Evolutionary conservation across 2,888 invertebrate species (phyloP).

Genomic region (Schrankia costaestrigalis): DNA sequence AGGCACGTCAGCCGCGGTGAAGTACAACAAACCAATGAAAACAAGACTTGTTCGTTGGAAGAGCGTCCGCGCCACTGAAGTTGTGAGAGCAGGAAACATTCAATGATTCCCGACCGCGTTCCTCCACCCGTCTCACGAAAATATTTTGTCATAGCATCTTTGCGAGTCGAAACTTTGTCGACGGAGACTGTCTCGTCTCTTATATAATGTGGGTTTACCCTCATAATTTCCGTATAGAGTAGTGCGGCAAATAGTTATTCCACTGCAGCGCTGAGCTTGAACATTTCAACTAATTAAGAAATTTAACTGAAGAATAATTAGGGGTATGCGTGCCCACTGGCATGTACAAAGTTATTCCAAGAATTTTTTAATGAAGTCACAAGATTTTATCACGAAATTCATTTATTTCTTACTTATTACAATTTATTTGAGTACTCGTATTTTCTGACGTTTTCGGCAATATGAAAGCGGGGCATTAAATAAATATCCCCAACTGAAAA

Average conservation of each 20-base stretch:
- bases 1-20: slow-evolving; percentile 46
- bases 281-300: too few species aligned
- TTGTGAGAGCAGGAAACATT: slow-evolving; percentile 51
- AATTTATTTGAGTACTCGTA: slow-evolving; percentile 18
- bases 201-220: not conserved
- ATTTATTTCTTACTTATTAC: slow-evolving; percentile 13
- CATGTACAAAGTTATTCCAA: slow-evolving; percentile 1
- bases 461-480: slow-evolving; percentile 43
- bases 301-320: too few species aligned
- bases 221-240: not conserved
- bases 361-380: slow-evolving; percentile 8
- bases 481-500: slow-evolving; percentile 48
- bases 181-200: slow-evolving; percentile 10
- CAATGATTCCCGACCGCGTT: slow-evolving; percentile 37
- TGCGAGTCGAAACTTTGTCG: slow-evolving; percentile 29
- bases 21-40: slow-evolving; percentile 61
- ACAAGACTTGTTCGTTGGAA: slow-evolving; percentile 49
- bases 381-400: slow-evolving; percentile 1
- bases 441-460: slow-evolving; percentile 14
- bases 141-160: slow-evolving; percentile 44
- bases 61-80: slow-evolving; percentile 39
- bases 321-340: too few species aligned
- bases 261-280: too few species aligned
- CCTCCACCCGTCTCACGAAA: slow-evolving; percentile 20
- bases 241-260: not conserved